phyloP scores from a whole-genome alignment of 2,113 vertebrate species.

The Brienomyrus brachyistius region DNA sequence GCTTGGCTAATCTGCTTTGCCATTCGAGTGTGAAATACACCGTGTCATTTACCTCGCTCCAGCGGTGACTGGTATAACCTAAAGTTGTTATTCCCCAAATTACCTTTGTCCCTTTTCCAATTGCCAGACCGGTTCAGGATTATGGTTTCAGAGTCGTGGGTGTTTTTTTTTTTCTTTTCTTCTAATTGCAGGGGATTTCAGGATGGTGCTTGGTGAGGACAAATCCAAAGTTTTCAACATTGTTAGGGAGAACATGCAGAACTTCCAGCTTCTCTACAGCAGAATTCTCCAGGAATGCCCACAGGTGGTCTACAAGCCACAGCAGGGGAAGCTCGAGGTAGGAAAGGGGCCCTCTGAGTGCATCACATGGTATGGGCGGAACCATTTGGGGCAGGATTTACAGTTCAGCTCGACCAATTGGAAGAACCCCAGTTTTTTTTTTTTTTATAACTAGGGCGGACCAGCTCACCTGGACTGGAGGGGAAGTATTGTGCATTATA shows the following conservation, averaged over 20 bases:
- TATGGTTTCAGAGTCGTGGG: background rate
- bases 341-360: constrained; percentile 26
- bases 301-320: constrained; percentile 84
- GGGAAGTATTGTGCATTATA: background rate
- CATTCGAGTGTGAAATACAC: background rate
- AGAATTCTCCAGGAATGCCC: constrained; percentile 79
- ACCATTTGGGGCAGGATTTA: background rate
- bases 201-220: constrained; percentile 93
- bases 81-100: background rate
- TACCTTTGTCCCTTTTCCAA: background rate
- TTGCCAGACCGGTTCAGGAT: background rate
- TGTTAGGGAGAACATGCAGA: constrained; percentile 74
- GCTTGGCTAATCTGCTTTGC: background rate
- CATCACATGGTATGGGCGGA: background rate
- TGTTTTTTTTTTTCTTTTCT: constrained; percentile 10
- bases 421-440: background rate
- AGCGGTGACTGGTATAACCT: background rate
- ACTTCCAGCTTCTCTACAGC: constrained; percentile 81
- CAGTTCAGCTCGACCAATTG: background rate
- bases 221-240: constrained; percentile 84
- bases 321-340: constrained; percentile 86
- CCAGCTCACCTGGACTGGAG: background rate
- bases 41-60: background rate
- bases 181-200: constrained; percentile 75
- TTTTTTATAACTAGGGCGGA: background rate